A percentile compares a stretch with the other conserved stretches of the same genome.
Evolutionary conservation across 2,888 invertebrate species (phyloP).

Genomic region (Sialis lutaria): DNA sequence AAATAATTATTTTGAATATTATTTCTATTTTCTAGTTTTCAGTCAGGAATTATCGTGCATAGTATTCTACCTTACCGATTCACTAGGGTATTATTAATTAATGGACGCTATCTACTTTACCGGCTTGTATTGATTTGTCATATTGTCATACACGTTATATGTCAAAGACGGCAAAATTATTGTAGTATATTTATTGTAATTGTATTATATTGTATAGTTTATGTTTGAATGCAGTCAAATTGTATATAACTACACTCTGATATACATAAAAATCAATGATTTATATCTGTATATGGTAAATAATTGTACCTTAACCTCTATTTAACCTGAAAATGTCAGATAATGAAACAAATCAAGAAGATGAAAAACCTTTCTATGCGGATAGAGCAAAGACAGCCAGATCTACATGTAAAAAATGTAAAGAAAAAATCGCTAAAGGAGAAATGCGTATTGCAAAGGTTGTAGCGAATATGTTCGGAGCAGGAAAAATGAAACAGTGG

Average conservation of each 20-base stretch:
- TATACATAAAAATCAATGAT: too few species aligned
- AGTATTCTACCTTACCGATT: too few species aligned
- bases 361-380: slow-evolving; percentile 43
- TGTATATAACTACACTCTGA: too few species aligned
- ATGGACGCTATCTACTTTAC: too few species aligned
- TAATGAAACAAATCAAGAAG: slow-evolving; percentile 17
- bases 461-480: slow-evolving; percentile 57
- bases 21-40: too few species aligned
- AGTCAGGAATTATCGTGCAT: too few species aligned
- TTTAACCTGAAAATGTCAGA: slow-evolving; percentile 18
- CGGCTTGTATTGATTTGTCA: too few species aligned
- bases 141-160: too few species aligned
- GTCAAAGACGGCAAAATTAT: not conserved
- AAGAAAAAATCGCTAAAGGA: slow-evolving; percentile 55
- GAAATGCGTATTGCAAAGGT: slow-evolving; percentile 61
- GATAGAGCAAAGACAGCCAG: slow-evolving; percentile 69
- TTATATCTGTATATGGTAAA: too few species aligned
- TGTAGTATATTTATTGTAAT: not conserved
- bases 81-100: too few species aligned
- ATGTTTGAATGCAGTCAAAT: not conserved
- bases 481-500: slow-evolving; percentile 67
- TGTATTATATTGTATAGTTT: not conserved
- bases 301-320: too few species aligned
- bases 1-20: too few species aligned
- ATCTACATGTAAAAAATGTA: slow-evolving; percentile 77